These are phyloP conservation scores for Enteromius unitaeniatus DNA, from an alignment of 2,797 vertebrate genomes.

Conservation along the genomic window DNA sequence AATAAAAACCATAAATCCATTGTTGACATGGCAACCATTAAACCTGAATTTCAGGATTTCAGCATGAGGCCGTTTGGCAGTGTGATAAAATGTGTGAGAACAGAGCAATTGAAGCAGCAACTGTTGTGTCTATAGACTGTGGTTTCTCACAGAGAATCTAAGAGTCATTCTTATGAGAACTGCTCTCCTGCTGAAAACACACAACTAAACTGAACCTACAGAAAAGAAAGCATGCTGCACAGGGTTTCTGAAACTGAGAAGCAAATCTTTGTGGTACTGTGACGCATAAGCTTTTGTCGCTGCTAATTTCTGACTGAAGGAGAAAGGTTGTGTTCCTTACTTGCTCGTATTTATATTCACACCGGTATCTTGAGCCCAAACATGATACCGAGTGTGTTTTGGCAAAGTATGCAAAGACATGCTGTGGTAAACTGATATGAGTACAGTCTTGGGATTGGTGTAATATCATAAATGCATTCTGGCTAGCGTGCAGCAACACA, in stretches of 20 bases:
- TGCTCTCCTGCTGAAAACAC: slow-evolving; percentile 49
- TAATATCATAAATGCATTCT: slow-evolving; percentile 50
- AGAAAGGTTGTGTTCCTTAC: slow-evolving; percentile 18
- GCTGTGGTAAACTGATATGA: slow-evolving; percentile 53
- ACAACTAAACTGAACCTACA: slow-evolving; percentile 41
- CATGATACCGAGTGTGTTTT: slow-evolving; percentile 12
- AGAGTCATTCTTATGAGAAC: slow-evolving; percentile 41
- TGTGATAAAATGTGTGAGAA: slow-evolving; percentile 64
- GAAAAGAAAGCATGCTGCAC: slow-evolving; percentile 11
- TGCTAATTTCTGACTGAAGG: slow-evolving; percentile 16
- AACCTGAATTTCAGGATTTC: slow-evolving; percentile 67
- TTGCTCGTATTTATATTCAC: not conserved
- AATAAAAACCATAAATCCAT: slow-evolving; percentile 69
- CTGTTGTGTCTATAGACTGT: slow-evolving; percentile 66
- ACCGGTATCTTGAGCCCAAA: slow-evolving; percentile 1
- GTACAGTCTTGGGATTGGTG: slow-evolving; percentile 52
- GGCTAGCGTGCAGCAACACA: slow-evolving; percentile 37
- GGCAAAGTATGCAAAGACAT: slow-evolving; percentile 14
- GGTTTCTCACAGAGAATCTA: slow-evolving; percentile 56
- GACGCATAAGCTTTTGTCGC: not conserved
- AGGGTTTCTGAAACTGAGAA: not conserved
- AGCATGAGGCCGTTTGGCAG: slow-evolving; percentile 59
- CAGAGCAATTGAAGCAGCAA: slow-evolving; percentile 66
- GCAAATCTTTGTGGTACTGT: not conserved
- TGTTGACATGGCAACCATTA: slow-evolving; percentile 76